phyloP scores from a whole-genome alignment of 2,888 invertebrate species.

The Drosophila phalerata region DNA sequence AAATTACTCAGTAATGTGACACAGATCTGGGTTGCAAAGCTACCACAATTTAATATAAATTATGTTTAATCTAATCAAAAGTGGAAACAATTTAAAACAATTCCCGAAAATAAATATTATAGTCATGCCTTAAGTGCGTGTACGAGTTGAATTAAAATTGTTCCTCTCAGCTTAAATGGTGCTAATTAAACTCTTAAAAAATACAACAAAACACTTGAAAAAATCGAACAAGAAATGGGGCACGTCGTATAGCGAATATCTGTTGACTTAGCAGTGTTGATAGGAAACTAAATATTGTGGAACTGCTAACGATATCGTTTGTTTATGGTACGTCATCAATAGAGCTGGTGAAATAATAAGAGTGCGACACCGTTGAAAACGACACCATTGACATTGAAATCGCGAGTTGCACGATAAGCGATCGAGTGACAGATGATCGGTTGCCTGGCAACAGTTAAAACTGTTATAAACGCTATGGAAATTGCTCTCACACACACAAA shows the following conservation, averaged over 20 bases:
- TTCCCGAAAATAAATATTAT: conserved; percentile 2
- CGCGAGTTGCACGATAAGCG: conserved; percentile 50
- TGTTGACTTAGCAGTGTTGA: neutral
- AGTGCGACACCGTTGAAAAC: conserved; percentile 45
- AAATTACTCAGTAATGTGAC: neutral
- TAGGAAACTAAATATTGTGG: conserved; percentile 1
- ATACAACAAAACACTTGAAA: conserved; percentile 10
- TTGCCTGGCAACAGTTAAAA: conserved; percentile 64
- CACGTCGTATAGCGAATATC: conserved; percentile 20
- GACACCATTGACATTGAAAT: conserved; percentile 77
- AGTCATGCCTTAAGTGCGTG: conserved; percentile 29
- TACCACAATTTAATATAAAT: neutral
- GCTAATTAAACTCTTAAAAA: conserved; percentile 16
- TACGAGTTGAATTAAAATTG: conserved; percentile 9
- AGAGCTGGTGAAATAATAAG: conserved; percentile 66
- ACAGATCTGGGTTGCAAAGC: conserved; percentile 3
- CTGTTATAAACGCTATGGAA: neutral
- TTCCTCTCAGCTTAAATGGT: conserved; percentile 12
- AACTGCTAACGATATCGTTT: conserved; percentile 21
- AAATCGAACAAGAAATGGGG: neutral
- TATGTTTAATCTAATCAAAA: conserved; percentile 50
- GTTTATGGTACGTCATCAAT: conserved; percentile 61
- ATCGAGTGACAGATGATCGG: conserved; percentile 28
- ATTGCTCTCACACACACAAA: conserved; percentile 1
- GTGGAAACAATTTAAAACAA: conserved; percentile 16